Conservation (phyloP, 23 tunicate species). For the Botrylloides violaceus region DNA sequence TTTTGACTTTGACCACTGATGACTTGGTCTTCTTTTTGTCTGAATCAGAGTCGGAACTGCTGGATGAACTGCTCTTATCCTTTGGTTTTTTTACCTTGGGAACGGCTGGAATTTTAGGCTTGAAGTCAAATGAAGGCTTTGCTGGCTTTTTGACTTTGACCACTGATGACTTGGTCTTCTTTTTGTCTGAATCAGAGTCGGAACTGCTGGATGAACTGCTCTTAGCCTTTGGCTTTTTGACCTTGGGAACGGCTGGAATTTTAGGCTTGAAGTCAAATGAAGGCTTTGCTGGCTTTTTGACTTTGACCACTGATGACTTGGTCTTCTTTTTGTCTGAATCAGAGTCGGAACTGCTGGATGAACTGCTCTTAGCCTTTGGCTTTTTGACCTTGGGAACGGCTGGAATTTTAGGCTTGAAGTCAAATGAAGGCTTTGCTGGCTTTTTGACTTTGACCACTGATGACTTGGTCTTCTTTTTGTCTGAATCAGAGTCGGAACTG, state of each 20-base stretch:
- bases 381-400: neutral
- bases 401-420: neutral
- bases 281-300: slow-evolving; percentile 18
- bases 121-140: neutral
- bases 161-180: neutral
- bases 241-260: neutral
- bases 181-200: neutral
- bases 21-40: neutral
- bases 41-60: slow-evolving; percentile 12
- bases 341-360: neutral
- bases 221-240: neutral
- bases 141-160: slow-evolving; percentile 13
- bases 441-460: neutral
- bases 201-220: neutral
- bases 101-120: neutral
- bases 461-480: neutral
- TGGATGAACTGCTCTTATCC: neutral
- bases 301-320: neutral
- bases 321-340: neutral
- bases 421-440: neutral
- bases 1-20: neutral
- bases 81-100: slow-evolving; percentile 4
- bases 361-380: neutral
- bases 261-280: neutral
- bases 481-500: neutral